Evolutionary conservation across 2,888 invertebrate species (phyloP).

Genomic region (Scrobipalpa atriplicella): DNA sequence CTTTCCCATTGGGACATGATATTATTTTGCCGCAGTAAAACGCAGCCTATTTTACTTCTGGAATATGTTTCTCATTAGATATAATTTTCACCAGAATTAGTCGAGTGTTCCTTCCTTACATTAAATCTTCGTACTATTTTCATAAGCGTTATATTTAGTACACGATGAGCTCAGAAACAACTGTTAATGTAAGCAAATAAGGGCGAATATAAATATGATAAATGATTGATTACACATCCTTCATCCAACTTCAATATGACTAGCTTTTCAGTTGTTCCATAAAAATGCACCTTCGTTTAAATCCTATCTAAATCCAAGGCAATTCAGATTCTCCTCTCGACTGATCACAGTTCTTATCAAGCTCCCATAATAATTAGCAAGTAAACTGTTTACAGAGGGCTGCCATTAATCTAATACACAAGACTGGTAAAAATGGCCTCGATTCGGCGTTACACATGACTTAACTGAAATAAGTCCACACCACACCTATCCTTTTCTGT

Average conservation of each 20-base stretch:
- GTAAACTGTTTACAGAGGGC: background rate
- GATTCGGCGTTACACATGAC: too few species aligned
- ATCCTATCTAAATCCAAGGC: conserved; percentile 40
- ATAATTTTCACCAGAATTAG: too few species aligned
- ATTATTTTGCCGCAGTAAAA: too few species aligned
- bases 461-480: too few species aligned
- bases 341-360: conserved; percentile 33
- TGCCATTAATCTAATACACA: background rate
- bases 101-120: too few species aligned
- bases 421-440: background rate
- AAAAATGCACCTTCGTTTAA: conserved; percentile 48
- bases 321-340: conserved; percentile 33
- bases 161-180: background rate
- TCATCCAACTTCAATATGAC: conserved; percentile 55
- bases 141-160: too few species aligned
- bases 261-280: conserved; percentile 59
- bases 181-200: conserved; percentile 5
- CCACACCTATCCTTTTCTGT: too few species aligned
- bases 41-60: too few species aligned
- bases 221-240: conserved; percentile 26
- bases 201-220: conserved; percentile 11
- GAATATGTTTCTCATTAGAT: too few species aligned
- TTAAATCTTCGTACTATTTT: too few species aligned
- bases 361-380: conserved; percentile 28
- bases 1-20: too few species aligned